phyloP scores from a whole-genome alignment of 2,888 invertebrate species.

The Heliconius ethilla region DNA sequence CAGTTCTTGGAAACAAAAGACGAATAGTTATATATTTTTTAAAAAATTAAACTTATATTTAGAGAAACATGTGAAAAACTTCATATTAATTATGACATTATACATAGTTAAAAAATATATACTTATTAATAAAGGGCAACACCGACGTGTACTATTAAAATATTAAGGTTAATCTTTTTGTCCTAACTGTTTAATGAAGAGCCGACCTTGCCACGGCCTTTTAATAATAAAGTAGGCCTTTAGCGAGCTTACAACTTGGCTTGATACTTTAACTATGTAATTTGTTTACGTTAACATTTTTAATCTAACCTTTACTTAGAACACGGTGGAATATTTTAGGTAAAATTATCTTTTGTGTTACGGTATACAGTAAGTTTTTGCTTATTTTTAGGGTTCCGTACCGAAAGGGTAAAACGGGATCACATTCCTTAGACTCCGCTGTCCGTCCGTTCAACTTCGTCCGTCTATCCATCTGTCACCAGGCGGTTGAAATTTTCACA shows the following conservation, averaged over 20 bases:
- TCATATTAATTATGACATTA: not conserved
- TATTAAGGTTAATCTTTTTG: constrained; percentile 11
- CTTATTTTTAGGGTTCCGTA: no score
- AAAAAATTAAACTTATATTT: not conserved
- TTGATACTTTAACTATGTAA: constrained; percentile 20
- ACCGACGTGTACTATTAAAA: not conserved
- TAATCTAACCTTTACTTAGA: constrained; percentile 5
- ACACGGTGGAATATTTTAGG: not conserved
- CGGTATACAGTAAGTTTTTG: not conserved
- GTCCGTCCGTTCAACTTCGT: no score
- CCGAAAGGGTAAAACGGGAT: no score
- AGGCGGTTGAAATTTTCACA: no score
- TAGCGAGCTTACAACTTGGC: constrained; percentile 17
- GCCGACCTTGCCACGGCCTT: constrained; percentile 24
- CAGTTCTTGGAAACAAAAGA: no score
- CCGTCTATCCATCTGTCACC: no score
- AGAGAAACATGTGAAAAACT: not conserved
- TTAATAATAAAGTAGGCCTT: constrained; percentile 23
- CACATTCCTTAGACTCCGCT: no score
- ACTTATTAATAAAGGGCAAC: not conserved
- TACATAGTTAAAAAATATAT: not conserved
- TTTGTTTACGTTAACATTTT: constrained; percentile 19
- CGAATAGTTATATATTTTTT: no score
- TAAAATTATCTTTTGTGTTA: not conserved
- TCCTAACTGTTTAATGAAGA: constrained; percentile 18